A percentile compares a stretch with the other conserved stretches of the same genome.
These are phyloP conservation scores for Gambusia affinis DNA, from an alignment of 2,113 vertebrate genomes.

Conservation along the genomic window DNA sequence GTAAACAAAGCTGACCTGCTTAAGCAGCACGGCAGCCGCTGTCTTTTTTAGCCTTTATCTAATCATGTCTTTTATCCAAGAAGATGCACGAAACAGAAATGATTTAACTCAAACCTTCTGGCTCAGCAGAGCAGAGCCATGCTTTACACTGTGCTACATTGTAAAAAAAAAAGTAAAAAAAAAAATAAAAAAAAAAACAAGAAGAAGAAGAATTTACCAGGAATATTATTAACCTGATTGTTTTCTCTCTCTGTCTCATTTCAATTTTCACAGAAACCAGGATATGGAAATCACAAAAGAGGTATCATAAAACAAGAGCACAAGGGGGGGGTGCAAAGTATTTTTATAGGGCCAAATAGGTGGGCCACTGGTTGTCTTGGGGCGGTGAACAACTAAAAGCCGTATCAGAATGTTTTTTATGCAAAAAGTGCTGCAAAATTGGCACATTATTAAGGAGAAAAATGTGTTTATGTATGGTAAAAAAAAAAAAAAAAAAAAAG, in stretches of 20 bases:
- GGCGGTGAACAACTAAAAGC: too few species aligned
- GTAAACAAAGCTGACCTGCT: constrained; percentile 48
- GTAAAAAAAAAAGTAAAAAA: background rate
- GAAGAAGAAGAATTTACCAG: too few species aligned
- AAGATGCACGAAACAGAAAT: constrained; percentile 12
- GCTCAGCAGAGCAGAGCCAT: background rate
- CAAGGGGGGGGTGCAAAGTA: background rate
- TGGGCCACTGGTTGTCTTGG: background rate
- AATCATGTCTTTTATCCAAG: constrained; percentile 39
- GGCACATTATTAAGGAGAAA: background rate
- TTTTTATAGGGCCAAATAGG: background rate
- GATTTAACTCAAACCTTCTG: constrained; percentile 1
- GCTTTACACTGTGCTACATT: background rate
- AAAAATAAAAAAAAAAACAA: too few species aligned
- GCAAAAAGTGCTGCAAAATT: too few species aligned
- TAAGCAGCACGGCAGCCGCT: constrained; percentile 37
- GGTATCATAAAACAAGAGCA: constrained; percentile 48
- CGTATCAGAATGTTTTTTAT: too few species aligned
- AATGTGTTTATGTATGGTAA: background rate
- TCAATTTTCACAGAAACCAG: constrained; percentile 57
- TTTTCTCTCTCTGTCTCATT: background rate
- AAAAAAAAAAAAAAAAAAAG: too few species aligned
- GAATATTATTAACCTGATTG: constrained; percentile 8
- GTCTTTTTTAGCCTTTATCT: constrained; percentile 49
- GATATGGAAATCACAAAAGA: constrained; percentile 74